Percentiles rank a stretch among this genome's conserved stretches.
Evolutionary conservation across 1,140 invertebrate genomes (phyloP).

Genomic region (Eumeta japonica): DNA sequence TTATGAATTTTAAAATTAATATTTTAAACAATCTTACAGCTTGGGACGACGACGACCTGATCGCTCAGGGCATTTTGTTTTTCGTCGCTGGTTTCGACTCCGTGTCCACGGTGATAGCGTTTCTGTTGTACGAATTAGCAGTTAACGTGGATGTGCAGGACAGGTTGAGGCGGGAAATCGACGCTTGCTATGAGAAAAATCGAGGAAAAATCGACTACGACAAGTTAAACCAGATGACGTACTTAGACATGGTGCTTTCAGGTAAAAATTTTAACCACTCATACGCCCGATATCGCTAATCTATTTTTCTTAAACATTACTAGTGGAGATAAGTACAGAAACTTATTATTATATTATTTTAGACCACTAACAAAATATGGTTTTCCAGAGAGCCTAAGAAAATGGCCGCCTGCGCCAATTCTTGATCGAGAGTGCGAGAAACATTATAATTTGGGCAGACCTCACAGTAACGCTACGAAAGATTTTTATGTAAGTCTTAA

Average conservation of each 20-base stretch:
- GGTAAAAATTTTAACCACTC: no score
- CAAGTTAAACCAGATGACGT: constrained; percentile 61
- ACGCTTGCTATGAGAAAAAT: constrained; percentile 30
- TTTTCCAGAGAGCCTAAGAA: constrained; percentile 61
- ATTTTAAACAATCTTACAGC: constrained; percentile 34
- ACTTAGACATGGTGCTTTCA: constrained; percentile 64
- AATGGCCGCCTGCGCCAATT: constrained; percentile 53
- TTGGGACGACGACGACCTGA: constrained; percentile 54
- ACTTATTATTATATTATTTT: no score
- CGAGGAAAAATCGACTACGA: constrained; percentile 50
- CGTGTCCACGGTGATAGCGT: constrained; percentile 48
- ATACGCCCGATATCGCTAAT: no score
- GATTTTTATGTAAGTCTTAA: no score
- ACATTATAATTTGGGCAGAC: constrained; percentile 49
- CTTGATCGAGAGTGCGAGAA: constrained; percentile 57
- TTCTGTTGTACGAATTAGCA: constrained; percentile 54
- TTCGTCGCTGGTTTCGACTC: constrained; percentile 74
- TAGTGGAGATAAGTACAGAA: no score
- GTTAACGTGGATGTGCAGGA: constrained; percentile 62
- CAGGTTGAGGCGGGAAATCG: constrained; percentile 59
- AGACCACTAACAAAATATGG: no score
- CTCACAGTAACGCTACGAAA: constrained; percentile 16
- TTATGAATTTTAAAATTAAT: not conserved
- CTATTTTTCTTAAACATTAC: no score
- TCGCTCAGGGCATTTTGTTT: constrained; percentile 64